Percentiles rank a stretch among this genome's conserved stretches.
Conservation (phyloP, 2,888 invertebrate genomes). For the Colostygia pectinataria region DNA sequence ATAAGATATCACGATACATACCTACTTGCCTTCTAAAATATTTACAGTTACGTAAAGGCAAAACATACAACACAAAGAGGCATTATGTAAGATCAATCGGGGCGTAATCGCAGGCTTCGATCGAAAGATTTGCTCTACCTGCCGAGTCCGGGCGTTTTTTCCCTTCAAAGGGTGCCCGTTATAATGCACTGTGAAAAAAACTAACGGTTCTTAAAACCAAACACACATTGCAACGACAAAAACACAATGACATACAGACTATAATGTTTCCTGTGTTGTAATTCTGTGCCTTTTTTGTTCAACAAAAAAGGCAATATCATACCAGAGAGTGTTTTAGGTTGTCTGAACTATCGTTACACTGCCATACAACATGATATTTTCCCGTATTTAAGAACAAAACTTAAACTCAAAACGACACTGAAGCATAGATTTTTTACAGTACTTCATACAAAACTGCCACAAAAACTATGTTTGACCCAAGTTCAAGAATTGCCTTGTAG, state of each 20-base stretch:
- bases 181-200: conserved; percentile 65
- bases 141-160: conserved; percentile 64
- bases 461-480: too few species aligned
- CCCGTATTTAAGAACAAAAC: too few species aligned
- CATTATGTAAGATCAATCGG: conserved; percentile 64
- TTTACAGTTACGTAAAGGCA: conserved; percentile 63
- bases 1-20: conserved; percentile 16
- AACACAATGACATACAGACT: conserved; percentile 75
- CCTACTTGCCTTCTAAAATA: conserved; percentile 28
- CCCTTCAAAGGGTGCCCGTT: conserved; percentile 72
- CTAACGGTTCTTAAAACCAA: conserved; percentile 72
- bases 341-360: too few species aligned
- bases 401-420: too few species aligned
- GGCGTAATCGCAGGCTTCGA: conserved; percentile 66
- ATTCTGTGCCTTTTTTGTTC: conserved; percentile 56
- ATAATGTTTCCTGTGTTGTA: conserved; percentile 67
- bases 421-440: too few species aligned
- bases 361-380: too few species aligned
- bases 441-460: too few species aligned
- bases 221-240: conserved; percentile 75
- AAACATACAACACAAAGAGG: conserved; percentile 57
- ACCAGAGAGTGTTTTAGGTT: too few species aligned
- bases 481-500: too few species aligned
- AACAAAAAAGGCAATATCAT: conserved; percentile 37
- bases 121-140: conserved; percentile 76